Evolutionary conservation across 2,797 vertebrate species (phyloP), one percentile per base, ranked within the genome.

Genomic region (Limosa lapponica): DNA sequence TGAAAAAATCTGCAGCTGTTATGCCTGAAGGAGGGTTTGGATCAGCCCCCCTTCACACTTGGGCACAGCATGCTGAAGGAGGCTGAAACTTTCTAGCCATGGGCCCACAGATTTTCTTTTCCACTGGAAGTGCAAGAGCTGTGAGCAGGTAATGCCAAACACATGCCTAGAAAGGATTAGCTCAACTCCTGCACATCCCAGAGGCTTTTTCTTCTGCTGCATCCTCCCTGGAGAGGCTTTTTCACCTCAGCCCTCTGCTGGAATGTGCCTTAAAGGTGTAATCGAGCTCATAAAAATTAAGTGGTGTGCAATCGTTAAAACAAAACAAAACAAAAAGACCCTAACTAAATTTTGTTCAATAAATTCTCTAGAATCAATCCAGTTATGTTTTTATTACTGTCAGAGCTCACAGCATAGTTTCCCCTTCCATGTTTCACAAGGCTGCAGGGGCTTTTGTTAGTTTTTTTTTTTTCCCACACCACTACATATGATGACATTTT

Each of bases 261-360:
- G 93, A 90, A 94, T 95, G 90, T 92, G 74, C 88, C 93, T 95
- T 95, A 81, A 80, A 95, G 89, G 90, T 83, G 92, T 86, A 92
- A 95, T 94, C 7, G 27, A 95, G 83, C 90, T 96, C 78, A 81
- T 92, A 95, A 97, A 94, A 95, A 97, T 95, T 95, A 97, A 97
- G 81, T 93, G 90, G 75, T 89, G 65, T 71, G 61, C 89, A 93
- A 78, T 95, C 3, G 0, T 95, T 91, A 87, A 93, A 94, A 82
- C n/a, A 88, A 93, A 93, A 39, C 83, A 75, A 89, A 95, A 81
- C 65, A 78, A 92, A 94, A 90, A 23, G 54, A 85, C 41, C 17
- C 16, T 90, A 95, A 87, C 24, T 69, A 87, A 93, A 95, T 96
- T 94, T 90, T 75, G 74, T 91, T 94, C 81, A 90, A 87, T 92